These are phyloP conservation scores for Rhabdornis inornatus DNA, from an alignment of 2,113 vertebrate species.

Conservation along the genomic window DNA sequence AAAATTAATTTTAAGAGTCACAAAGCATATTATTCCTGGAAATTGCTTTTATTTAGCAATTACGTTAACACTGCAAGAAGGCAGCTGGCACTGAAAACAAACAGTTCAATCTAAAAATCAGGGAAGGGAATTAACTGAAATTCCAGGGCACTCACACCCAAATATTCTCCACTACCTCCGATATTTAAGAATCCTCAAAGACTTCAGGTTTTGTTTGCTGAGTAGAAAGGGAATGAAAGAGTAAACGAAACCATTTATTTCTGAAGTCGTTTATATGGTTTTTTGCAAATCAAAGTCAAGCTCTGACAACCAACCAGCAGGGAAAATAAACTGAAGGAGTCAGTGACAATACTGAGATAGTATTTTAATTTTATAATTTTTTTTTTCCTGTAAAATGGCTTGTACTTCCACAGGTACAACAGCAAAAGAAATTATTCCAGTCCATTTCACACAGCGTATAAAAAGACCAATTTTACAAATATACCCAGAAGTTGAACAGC, in stretches of 20 bases:
- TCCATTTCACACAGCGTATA: conserved; percentile 65
- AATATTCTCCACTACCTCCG: neutral
- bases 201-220: neutral
- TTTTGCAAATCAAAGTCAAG: neutral
- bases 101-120: conserved; percentile 17
- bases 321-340: conserved; percentile 32
- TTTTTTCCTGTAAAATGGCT: conserved; percentile 74
- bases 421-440: conserved; percentile 67
- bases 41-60: conserved; percentile 68
- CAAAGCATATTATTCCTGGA: conserved; percentile 51
- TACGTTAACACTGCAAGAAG: conserved; percentile 31
- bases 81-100: conserved; percentile 51
- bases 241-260: neutral
- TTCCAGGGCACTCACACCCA: conserved; percentile 41
- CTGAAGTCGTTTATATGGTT: neutral
- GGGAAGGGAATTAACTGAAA: neutral
- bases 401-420: conserved; percentile 79
- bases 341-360: conserved; percentile 58
- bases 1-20: conserved; percentile 62
- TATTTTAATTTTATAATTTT: conserved; percentile 56
- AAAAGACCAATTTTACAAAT: conserved; percentile 73
- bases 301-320: neutral
- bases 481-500: conserved; percentile 65
- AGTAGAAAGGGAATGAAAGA: neutral
- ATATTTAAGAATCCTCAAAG: neutral